Evolutionary conservation across 2,797 vertebrate species (phyloP), one percentile per base, ranked within the genome.

Genomic region (Brachyrhaphis roseni): DNA sequence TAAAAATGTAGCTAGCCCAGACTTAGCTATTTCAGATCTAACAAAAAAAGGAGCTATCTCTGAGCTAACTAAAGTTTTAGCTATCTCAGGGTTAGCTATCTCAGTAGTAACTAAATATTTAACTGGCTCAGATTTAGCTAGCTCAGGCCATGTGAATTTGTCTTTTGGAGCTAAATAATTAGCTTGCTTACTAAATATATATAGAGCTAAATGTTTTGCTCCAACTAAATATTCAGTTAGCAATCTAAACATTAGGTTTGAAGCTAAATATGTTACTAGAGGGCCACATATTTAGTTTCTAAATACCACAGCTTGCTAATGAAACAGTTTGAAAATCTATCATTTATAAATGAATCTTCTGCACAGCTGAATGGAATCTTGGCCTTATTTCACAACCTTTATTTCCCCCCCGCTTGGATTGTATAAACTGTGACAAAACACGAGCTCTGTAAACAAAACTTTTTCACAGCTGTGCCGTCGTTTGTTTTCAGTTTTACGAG

Each of bases 401-500:
- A 57, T 55, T 59, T 39, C 7, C 16, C 10, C 23, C 23, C 13
- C 2, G 18, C 39, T 0, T 55, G 70, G 41, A 36, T 47, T 78
- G 8, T 31, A 64, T 51, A 72, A 81, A 77, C 68, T 16, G 20
- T 26, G 77, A 83, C 76, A 83, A 84, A 86, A 86, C 28, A 59
- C 47, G 20, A 5, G 26, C 59, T 72, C 16, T 31, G 10, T 16
- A 47, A 84, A 86, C 41, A 76, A 81, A 87, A 88, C 76, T 86
- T 86, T 55, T 41, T 75, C 82, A 82, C 90, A 90, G 86, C 84
- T 82, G 85, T 77, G 84, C 74, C 59, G 78, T 75, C 64, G 53
- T 85, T 73, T 74, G 72, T 77, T 84, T 82, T 71, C 72, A 34
- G 79, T 34, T 70, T 74, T 71, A 62, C 49, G 76, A 46, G 73